Base-by-base conservation (phyloP, 2,797 vertebrate genomes). In the Anniella stebbinsi region DNA sequence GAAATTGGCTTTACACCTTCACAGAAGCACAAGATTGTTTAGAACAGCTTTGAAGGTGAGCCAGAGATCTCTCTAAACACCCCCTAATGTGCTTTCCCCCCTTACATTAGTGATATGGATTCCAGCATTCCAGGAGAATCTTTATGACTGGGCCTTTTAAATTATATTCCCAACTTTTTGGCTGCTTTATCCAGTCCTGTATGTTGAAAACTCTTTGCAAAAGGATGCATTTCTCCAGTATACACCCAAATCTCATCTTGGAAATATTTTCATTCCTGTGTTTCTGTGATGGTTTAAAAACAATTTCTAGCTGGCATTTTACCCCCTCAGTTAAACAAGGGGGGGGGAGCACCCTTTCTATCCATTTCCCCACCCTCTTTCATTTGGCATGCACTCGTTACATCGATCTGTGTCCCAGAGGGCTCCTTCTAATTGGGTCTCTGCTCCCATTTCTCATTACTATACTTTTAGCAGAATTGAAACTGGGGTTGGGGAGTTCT, bases 391-490 rank as follows among this genome's bases (percentile, higher is more conserved):
- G 38, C 57, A 67, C 30, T 30, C 54, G n/a, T 90, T 66, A 78
- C 57, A 88, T 91, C 83, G 84, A 75, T 6, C 0, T 38, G 18
- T 87, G 87, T 94, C 86, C 88, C 86, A 89, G 94, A 85, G 91
- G 93, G 84, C 88, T 93, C 89, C 91, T 92, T 92, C 84, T 87
- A 90, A 87, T 11, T 91, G 87, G 80, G 70, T 93, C 66, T 89
- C 45, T 0, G 1, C 54, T 84, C 93, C 69, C 0, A 0, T 87
- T 95, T 94, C 91, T 89, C 60, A 73, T 90, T 86, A 86, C 48
- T 86, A 73, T 63, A 73, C 57, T 89, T 88, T 92, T 88, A 1
- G 60, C 48, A 4, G 28, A 60, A 89, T 87, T 94, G 92, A 91
- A 95, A 94, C 88, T 87, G 89, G 87, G 94, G 76, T n/a, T 48